Conservation (phyloP, 2,888 invertebrate genomes). For the Camptogramma bilineatum region DNA sequence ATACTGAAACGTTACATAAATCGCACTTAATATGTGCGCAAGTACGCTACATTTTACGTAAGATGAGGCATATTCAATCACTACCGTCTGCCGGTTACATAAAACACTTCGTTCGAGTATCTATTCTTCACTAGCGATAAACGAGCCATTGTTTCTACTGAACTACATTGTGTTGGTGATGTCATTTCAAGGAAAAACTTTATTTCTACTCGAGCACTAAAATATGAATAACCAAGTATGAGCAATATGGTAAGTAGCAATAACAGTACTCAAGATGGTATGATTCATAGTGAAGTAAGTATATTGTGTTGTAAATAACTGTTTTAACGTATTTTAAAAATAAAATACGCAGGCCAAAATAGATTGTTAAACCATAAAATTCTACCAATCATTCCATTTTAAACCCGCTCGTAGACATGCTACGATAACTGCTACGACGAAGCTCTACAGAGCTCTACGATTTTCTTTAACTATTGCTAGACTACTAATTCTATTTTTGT, state of each 20-base stretch:
- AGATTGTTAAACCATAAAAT: not conserved
- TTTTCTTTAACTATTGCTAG: not conserved
- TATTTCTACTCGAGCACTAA: conserved; percentile 41
- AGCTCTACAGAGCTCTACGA: conserved; percentile 25
- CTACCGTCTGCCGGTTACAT: conserved; percentile 73
- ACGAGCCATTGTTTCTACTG: conserved; percentile 53
- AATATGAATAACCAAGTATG: conserved; percentile 42
- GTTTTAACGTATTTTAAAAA: not conserved
- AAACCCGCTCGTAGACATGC: conserved; percentile 19
- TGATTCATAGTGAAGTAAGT: conserved; percentile 1
- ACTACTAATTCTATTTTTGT: not conserved
- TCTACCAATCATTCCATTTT: not conserved
- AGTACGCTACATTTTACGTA: conserved; percentile 77
- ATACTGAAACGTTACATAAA: conserved; percentile 65
- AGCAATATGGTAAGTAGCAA: conserved; percentile 26
- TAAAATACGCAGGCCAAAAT: not conserved
- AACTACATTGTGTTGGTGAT: conserved; percentile 52
- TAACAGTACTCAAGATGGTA: not conserved
- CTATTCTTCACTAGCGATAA: conserved; percentile 51
- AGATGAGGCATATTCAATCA: conserved; percentile 79
- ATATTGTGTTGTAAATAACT: not conserved
- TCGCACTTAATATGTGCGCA: conserved; percentile 65
- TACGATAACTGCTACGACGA: conserved; percentile 26
- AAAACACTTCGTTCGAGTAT: conserved; percentile 52
- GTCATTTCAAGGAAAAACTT: conserved; percentile 57